phyloP scores from a whole-genome alignment of 2,797 vertebrate species.

The Acanthurus lineatus region DNA sequence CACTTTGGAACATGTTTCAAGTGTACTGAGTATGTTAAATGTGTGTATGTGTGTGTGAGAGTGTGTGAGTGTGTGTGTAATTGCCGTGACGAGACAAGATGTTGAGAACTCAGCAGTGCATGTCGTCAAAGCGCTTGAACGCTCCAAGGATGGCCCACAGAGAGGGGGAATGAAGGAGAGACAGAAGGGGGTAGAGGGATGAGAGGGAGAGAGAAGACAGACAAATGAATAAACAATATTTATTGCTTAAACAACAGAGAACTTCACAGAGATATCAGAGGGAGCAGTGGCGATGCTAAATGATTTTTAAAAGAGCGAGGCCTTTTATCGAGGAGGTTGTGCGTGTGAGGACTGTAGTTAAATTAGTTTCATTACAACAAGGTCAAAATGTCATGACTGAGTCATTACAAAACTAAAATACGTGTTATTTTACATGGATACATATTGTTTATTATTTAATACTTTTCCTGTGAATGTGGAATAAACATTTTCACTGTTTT shows the following conservation, averaged over 20 bases:
- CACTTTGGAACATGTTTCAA: constrained; percentile 36
- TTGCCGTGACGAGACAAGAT: constrained; percentile 90
- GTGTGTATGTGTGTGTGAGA: constrained; percentile 36
- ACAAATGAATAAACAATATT: constrained; percentile 70
- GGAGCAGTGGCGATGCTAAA: constrained; percentile 12
- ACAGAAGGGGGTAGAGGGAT: constrained; percentile 76
- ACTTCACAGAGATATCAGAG: constrained; percentile 36
- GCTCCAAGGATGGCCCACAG: constrained; percentile 84
- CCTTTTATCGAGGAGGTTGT: neutral
- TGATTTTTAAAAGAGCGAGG: constrained; percentile 5
- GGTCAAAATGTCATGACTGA: constrained; percentile 23
- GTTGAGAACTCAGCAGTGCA: constrained; percentile 85
- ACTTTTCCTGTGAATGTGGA: constrained; percentile 11
- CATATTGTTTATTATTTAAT: too few relatives aligned
- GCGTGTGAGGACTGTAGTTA: constrained; percentile 16
- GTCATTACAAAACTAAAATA: constrained; percentile 20
- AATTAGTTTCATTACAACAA: constrained; percentile 27
- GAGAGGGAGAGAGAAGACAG: constrained; percentile 53
- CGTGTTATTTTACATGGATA: neutral
- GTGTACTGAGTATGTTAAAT: constrained; percentile 65
- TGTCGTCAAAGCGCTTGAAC: constrained; percentile 84
- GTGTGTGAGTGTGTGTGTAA: constrained; percentile 82
- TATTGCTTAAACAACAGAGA: constrained; percentile 50
- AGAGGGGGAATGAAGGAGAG: constrained; percentile 82
- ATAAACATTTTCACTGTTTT: neutral